Base-by-base conservation (phyloP, 2,797 vertebrate genomes). In the Anabas testudineus region DNA sequence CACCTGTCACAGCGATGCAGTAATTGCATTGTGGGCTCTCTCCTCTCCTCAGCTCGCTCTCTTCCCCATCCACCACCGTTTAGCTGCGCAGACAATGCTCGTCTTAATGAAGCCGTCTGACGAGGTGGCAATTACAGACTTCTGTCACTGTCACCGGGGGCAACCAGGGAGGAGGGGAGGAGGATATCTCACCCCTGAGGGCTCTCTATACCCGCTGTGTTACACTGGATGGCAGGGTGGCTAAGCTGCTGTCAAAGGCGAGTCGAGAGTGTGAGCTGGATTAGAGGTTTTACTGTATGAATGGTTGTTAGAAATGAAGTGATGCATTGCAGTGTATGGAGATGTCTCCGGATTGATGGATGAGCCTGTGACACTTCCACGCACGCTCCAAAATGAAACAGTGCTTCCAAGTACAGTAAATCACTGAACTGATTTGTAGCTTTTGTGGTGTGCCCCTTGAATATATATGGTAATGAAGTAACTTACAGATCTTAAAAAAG, bases 101-200 rank as follows among this genome's bases (percentile, higher is more conserved):
- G 84, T 93, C 92, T 95, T 96, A 96, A 96, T 96, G 95, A 96
- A 96, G 93, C 92, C 92, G 92, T 95, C 93, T 94, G 93, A 95
- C 90, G 91, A 85, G 94, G 87, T 90, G 88, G 90, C 95, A 94
- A 96, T 96, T 95, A 96, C 93, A 92, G 93, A 90, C 93, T 91
- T 91, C 92, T 91, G 86, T 92, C 91, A 86, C 84, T 87, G 88
- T 93, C 91, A 92, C 91, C 80, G 76, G 89, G 91, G 91, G 93
- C 90, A 85, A 91, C 83, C 62, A 54, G 56, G 78, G 69, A 70
- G 70, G 76, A 67, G 82, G 67, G 45, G 67, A 12, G 76, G 73
- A 71, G 78, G 81, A 71, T 80, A 77, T 86, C 81, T 84, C 71
- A 74, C 90, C 84, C 84, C 85, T 3, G 74, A 85, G 85, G 90